These are phyloP conservation scores for Psittacula cyanocephala DNA, from an alignment of 2,113 vertebrate genomes.

Conservation along the genomic window DNA sequence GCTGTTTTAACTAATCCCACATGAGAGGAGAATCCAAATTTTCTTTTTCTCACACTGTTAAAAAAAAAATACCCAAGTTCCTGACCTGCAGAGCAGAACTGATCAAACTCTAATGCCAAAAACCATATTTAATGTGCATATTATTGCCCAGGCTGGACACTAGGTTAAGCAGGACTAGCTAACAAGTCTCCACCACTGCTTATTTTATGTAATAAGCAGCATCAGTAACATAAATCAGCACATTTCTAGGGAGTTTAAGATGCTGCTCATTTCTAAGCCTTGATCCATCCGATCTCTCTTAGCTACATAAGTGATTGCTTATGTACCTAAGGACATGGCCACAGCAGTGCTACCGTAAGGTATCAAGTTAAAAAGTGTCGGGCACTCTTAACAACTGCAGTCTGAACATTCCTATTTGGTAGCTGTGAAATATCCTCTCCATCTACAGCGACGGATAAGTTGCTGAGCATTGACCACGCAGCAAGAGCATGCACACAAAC, in stretches of 20 bases:
- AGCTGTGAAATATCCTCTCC: background rate
- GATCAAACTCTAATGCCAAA: background rate
- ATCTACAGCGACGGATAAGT: background rate
- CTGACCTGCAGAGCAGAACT: background rate
- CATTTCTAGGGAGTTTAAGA: background rate
- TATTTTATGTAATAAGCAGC: background rate
- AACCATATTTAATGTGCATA: background rate
- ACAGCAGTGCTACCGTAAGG: background rate
- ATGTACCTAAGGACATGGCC: background rate
- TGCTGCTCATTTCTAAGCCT: background rate
- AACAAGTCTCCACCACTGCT: background rate
- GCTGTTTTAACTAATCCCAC: background rate
- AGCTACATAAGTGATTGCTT: background rate
- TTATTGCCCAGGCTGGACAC: background rate
- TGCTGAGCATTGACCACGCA: background rate
- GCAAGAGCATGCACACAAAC: background rate
- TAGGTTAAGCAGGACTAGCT: background rate
- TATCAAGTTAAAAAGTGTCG: background rate
- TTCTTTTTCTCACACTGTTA: background rate
- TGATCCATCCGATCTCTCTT: background rate
- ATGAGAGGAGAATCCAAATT: fast-evolving
- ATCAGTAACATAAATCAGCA: background rate
- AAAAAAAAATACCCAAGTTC: background rate
- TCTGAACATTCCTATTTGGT: background rate
- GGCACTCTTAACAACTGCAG: background rate